Base-by-base conservation (phyloP, 2,888 invertebrate species). In the Amiota minor region DNA sequence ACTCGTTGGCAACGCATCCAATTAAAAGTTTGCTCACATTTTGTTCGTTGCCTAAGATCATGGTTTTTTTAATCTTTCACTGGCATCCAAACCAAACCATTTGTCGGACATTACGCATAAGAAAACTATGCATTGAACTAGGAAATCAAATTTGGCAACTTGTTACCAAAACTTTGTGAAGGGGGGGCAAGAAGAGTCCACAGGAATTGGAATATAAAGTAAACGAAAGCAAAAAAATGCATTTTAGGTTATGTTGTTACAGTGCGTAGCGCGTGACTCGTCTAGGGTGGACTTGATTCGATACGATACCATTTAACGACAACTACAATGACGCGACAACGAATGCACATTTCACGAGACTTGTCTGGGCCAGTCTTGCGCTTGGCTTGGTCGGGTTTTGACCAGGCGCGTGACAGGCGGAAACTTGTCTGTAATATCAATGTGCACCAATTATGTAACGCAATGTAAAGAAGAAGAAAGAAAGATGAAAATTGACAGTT, bases 331-430 rank as follows among this genome's bases (percentile, higher is more conserved):
- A 16, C 56, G 18, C 6, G 56, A n/a, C 56, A 18, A 56, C 56
- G 23, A 23, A 35, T 35, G 6, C 35, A 8, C 35, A 35, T 35
- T 4, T 35, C 35, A 35, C 35, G 35, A 35, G 35, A 35, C 62
- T 12, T 14, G 20, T 11, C 18, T 59, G 18, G 59, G 59, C 59
- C 9, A 16, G 16, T 10, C 11, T 18, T 18, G 16, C 11, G 59
- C 59, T 11, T n/a, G 9, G 59, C 12, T 76, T 75, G 69, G 53
- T 23, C 20, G 16, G 16, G 10, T 18, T 49, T 12, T 59, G 35
- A 62, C 62, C 50, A 77, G 75, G 75, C 79, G 80, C 86, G 81
- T 86, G 83, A 83, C 82, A 83, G 85, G 83, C 86, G 83, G 85
- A 83, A 83, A 83, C 83, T 83, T 76, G 86, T 76, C 62, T 18